phyloP scores from a whole-genome alignment of 2,113 vertebrate genomes.

The Protobothrops mucrosquamatus region DNA sequence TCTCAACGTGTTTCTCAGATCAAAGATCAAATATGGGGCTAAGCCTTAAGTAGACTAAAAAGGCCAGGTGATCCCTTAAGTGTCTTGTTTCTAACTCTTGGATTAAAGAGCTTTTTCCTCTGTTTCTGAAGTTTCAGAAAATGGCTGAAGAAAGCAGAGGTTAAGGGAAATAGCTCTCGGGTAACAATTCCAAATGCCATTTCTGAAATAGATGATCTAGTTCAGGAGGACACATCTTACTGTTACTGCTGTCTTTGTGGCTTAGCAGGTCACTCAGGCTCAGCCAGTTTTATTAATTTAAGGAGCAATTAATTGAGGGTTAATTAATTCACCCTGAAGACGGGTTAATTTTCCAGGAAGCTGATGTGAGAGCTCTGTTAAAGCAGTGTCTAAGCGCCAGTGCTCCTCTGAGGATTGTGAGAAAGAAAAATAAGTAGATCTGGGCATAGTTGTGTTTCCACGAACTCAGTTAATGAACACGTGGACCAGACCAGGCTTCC shows the following conservation, averaged over 20 bases:
- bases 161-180: background rate
- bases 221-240: background rate
- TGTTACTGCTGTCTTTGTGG: background rate
- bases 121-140: background rate
- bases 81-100: background rate
- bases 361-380: background rate
- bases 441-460: background rate
- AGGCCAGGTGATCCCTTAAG: background rate
- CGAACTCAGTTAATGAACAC: background rate
- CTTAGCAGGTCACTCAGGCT: background rate
- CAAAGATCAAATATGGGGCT: background rate
- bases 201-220: background rate
- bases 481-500: background rate
- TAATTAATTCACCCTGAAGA: background rate
- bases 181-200: background rate
- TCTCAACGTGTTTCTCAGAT: background rate
- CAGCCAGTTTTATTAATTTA: background rate
- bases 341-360: background rate
- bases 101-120: background rate
- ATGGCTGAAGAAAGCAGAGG: background rate
- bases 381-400: background rate
- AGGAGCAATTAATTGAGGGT: background rate
- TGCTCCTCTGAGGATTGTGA: constrained; percentile 17
- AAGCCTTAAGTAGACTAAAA: background rate
- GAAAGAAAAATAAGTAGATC: background rate